Evolutionary conservation across 2,113 vertebrate genomes (phyloP), one percentile per base, ranked within the genome.

Genomic region (Ovis canadensis): DNA sequence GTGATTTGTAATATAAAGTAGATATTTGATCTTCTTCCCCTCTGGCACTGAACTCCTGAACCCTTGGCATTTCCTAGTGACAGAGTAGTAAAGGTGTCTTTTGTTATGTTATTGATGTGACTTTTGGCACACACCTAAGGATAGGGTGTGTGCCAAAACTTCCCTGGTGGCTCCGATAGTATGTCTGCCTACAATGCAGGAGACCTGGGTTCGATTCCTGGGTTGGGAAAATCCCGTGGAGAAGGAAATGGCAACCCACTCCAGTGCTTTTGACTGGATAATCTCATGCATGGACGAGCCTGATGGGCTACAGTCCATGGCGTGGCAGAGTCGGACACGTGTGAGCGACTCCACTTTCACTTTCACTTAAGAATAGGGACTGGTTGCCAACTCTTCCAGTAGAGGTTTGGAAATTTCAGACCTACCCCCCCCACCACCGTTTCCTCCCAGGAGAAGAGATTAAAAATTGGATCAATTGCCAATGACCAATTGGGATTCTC

Each of bases 281-380:
- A 62, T 62, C 14, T 14, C 13, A 62, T 62, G 29, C 29, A 62
- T 15, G 13, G 29, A 62, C 3, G 60, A 62, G 60, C 29, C 29
- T 62, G 29, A 62, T 62, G 6, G 6, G 60, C 29, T 62, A 7
- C 29, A 62, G 29, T 62, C 60, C 60, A 62, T 33, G 60, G 29
- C 14, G 29, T 3, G 0, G 29, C 60, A 62, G 29, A 62, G 60
- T 62, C 0, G 0, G 29, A 62, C 60, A 62, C 1, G 0, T 7
- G 29, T 15, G 60, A 62, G 60, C 0, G 60, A 62, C 14, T 62
- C 33, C 29, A 60, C 12, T 60, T 59, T 59, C 25, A 29, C 59
- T 60, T 33, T 62, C 21, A 55, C 52, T 7, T 9, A 83, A 36
- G 50, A 33, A 83, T 25, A 25, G 80, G 50, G 19, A 54, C 80